A percentile compares a stretch with the other conserved stretches of the same genome.
phyloP scores from a whole-genome alignment of 2,113 vertebrate species.

The Laticauda laticaudata region DNA sequence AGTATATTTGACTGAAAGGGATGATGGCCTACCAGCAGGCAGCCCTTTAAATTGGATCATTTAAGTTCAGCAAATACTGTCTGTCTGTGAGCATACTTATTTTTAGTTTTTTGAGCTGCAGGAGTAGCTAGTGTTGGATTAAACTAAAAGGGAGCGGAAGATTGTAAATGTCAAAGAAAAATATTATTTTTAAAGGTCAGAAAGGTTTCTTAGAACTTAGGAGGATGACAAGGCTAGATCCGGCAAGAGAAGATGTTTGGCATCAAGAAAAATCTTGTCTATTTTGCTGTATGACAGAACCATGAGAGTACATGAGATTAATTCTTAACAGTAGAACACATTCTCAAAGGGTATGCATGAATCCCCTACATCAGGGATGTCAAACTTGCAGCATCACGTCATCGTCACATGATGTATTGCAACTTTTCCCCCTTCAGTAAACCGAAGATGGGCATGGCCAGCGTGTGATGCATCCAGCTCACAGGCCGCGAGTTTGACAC shows the following conservation, averaged over 20 bases:
- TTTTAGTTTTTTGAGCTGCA: constrained; percentile 37
- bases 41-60: constrained; percentile 38
- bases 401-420: no score
- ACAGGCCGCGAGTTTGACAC: no score
- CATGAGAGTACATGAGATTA: background rate
- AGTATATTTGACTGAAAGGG: constrained; percentile 17
- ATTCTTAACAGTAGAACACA: background rate
- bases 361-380: background rate
- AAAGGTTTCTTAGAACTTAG: constrained; percentile 33
- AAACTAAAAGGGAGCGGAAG: constrained; percentile 24
- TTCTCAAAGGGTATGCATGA: background rate
- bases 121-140: background rate
- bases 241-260: background rate
- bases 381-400: no score
- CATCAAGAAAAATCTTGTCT: background rate
- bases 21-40: constrained; percentile 28
- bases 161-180: constrained; percentile 29
- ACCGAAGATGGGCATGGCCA: no score
- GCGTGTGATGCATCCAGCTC: no score
- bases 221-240: background rate
- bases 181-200: constrained; percentile 44
- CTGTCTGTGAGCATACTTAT: constrained; percentile 24
- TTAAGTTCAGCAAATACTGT: constrained; percentile 37
- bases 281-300: background rate
- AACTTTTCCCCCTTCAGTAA: no score